phyloP scores from a whole-genome alignment of 2,888 invertebrate species.

The Drosophila tripunctata region DNA sequence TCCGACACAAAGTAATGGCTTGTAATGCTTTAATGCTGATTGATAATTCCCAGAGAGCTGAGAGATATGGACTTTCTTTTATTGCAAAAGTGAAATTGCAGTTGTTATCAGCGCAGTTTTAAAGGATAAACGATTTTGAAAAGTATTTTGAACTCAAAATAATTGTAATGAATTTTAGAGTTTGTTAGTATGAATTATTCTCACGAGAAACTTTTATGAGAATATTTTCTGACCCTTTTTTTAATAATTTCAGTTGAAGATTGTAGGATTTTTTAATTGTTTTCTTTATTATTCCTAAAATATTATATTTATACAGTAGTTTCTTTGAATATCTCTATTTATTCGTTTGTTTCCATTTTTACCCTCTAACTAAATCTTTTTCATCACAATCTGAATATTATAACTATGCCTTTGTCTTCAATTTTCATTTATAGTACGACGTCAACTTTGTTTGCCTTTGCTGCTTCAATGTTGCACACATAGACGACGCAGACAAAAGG shows the following conservation, averaged over 20 bases:
- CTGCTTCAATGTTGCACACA: background rate
- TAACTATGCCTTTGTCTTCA: constrained; percentile 21
- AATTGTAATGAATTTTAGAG: too few relatives aligned
- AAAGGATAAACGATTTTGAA: too few relatives aligned
- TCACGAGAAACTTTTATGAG: too few relatives aligned
- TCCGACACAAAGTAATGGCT: constrained; percentile 42
- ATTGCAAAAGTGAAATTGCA: background rate
- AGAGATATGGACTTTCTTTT: background rate
- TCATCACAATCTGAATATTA: background rate
- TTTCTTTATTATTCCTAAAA: too few relatives aligned
- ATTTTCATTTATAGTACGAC: constrained; percentile 2
- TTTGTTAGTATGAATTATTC: too few relatives aligned
- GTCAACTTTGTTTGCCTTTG: constrained; percentile 1
- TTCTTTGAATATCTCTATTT: too few relatives aligned
- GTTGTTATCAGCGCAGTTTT: background rate
- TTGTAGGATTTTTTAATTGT: too few relatives aligned
- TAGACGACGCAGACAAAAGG: constrained; percentile 1
- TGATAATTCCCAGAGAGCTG: constrained; percentile 31
- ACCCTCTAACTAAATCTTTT: background rate
- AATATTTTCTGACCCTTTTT: too few relatives aligned
- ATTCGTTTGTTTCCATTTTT: background rate
- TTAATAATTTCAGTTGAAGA: too few relatives aligned
- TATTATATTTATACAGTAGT: too few relatives aligned
- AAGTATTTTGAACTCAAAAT: too few relatives aligned
- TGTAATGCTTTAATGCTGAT: constrained; percentile 52